Evolutionary conservation across 2,888 invertebrate genomes (phyloP).

Genomic region (Campoletis raptor): DNA sequence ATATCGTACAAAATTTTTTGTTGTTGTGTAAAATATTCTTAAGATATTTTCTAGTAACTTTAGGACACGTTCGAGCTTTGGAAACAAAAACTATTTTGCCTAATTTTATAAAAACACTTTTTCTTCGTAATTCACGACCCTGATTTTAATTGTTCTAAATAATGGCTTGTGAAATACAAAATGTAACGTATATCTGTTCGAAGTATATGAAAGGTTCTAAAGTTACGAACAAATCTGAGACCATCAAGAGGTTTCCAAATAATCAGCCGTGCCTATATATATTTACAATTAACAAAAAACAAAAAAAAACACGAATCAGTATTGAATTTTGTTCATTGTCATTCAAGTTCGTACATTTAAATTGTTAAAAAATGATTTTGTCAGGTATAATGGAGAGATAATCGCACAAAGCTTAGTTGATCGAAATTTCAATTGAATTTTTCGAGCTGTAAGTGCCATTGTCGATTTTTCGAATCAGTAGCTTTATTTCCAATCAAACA

Average conservation of each 20-base stretch:
- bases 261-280: slow-evolving; percentile 26
- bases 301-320: slow-evolving; percentile 42
- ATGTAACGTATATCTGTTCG: neutral
- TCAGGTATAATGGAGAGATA: slow-evolving; percentile 34
- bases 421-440: slow-evolving; percentile 32
- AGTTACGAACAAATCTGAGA: neutral
- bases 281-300: slow-evolving; percentile 41
- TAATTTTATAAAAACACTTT: neutral
- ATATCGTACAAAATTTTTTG: neutral
- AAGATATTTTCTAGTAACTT: neutral
- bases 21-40: neutral
- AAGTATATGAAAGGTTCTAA: neutral
- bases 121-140: neutral
- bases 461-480: neutral
- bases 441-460: neutral
- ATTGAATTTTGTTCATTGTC: slow-evolving; percentile 44
- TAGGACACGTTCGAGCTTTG: neutral
- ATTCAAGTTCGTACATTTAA: neutral
- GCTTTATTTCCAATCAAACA: no score
- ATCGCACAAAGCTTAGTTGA: slow-evolving; percentile 18
- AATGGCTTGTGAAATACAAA: neutral
- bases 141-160: neutral
- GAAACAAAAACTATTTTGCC: neutral
- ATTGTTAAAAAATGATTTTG: neutral
- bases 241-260: slow-evolving; percentile 10